Percentiles rank a stretch among this genome's conserved stretches.
These are phyloP conservation scores for Alviniconcha marisindica DNA, from an alignment of 1,140 invertebrate species.

Conservation along the genomic window DNA sequence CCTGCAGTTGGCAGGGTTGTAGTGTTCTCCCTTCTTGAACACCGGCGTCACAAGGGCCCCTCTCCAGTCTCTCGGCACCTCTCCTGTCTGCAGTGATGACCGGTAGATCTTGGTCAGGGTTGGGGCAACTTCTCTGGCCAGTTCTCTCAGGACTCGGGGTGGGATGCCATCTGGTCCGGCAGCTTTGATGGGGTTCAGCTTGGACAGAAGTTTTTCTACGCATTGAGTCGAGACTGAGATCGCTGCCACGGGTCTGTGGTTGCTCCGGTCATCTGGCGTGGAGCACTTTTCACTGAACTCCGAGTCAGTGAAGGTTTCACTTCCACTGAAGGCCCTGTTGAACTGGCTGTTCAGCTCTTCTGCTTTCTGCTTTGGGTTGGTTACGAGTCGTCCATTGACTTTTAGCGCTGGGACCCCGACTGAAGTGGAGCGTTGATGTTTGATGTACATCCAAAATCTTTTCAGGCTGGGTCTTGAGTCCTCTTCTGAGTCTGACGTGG, in stretches of 20 bases:
- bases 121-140: slow-evolving; percentile 36
- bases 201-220: too few species aligned
- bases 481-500: too few species aligned
- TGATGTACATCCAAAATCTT: neutral
- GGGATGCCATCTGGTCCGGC: slow-evolving; percentile 41
- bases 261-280: too few species aligned
- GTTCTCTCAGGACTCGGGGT: slow-evolving; percentile 29
- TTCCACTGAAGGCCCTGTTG: neutral
- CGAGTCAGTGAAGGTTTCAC: neutral
- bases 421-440: neutral
- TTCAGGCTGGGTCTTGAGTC: neutral
- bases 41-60: neutral
- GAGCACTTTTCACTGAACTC: neutral
- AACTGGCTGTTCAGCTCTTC: neutral
- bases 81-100: slow-evolving; percentile 38
- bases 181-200: slow-evolving; percentile 42
- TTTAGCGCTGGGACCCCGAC: neutral
- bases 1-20: slow-evolving; percentile 40
- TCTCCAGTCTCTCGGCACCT: slow-evolving; percentile 44
- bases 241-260: too few species aligned
- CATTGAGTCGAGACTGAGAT: too few species aligned
- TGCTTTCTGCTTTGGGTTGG: neutral
- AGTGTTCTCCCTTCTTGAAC: slow-evolving; percentile 38
- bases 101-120: slow-evolving; percentile 37
- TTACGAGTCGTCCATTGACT: slow-evolving; percentile 4